These are phyloP conservation scores for Silurus glanis DNA, from an alignment of 2,113 vertebrate genomes.

Conservation along the genomic window DNA sequence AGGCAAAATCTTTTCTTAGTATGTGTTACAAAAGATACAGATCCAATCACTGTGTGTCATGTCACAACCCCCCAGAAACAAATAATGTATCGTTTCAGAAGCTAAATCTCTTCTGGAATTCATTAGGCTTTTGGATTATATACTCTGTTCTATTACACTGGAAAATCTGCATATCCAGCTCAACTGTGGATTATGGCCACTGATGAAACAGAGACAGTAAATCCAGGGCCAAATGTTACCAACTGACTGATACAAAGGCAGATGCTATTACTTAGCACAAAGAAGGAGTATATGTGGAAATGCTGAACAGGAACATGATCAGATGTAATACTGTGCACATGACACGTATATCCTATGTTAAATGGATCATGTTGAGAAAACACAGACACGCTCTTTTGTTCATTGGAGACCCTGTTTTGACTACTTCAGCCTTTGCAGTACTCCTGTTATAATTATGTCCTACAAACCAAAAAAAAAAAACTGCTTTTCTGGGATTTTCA, in stretches of 20 bases:
- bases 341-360: not conserved
- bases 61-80: not conserved
- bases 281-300: not conserved
- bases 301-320: not conserved
- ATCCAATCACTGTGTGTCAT: slow-evolving; percentile 1
- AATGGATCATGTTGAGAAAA: not conserved
- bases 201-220: slow-evolving; percentile 20
- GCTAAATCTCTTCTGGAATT: slow-evolving; percentile 15
- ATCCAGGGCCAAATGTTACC: slow-evolving; percentile 9
- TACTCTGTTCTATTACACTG: slow-evolving; percentile 4
- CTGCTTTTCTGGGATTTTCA: slow-evolving; percentile 2
- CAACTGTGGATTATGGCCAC: slow-evolving; percentile 7
- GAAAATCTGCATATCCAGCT: slow-evolving; percentile 20
- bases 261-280: not conserved
- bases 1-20: not conserved
- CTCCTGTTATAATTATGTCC: not conserved
- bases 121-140: slow-evolving; percentile 13
- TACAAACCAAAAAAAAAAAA: not conserved
- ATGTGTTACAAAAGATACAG: slow-evolving; percentile 3
- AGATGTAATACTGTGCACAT: not conserved
- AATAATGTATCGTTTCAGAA: not conserved
- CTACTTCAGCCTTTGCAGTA: not conserved
- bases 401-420: not conserved
- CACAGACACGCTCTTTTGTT: not conserved
- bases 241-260: slow-evolving; percentile 4